Evolutionary conservation across 2,113 vertebrate genomes (phyloP), one percentile per base, ranked within the genome.

Genomic region (Herpetotheres cachinnans): DNA sequence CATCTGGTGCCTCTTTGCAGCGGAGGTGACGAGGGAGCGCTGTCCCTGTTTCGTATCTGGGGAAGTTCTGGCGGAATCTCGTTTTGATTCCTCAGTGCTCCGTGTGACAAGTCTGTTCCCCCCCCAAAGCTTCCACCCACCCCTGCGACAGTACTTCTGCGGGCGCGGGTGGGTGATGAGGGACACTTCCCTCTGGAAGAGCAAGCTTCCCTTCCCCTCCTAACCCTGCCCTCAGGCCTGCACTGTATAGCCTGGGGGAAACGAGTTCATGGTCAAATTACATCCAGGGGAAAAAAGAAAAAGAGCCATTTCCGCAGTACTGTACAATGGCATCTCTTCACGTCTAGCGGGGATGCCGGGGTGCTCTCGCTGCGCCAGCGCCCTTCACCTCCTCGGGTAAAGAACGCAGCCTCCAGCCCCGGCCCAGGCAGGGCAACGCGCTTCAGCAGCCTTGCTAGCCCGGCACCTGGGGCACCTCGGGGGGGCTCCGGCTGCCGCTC

Each of bases 361-460:
- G 20, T 6, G 36, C 21, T 70, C 42, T 58, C 2, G 12, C 34
- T 56, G 36, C 69, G 38, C n/a, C 16, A 49, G 18, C 76, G 67
- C 25, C 19, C 47, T 79, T 52, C 1, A 3, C 26, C 24, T 7
- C 2, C 0, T 1, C 29, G 19, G 16, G 32, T 42, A 54, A 44
- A 79, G 14, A 77, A 58, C 8, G 73, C 34, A 62, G 27, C 10
- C 44, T 76, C 42, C 56, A 82, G 13, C 54, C n/a, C 46, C 76
- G 70, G 20, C 9, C 36, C 30, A 30, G 50, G 59, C 50, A 84
- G n/a, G 52, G 27, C 18, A 32, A 26, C 0, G 1, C 18, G 63
- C 54, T 69, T 77, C 72, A 38, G 44, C 69, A 69, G 69, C 69
- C 32, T 77, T 36, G n/a, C n/a, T 76, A 49, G 55, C n/a, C n/a